Evolutionary conservation across 2,888 invertebrate genomes (phyloP).

Genomic region (Drosophila peninsularis): DNA sequence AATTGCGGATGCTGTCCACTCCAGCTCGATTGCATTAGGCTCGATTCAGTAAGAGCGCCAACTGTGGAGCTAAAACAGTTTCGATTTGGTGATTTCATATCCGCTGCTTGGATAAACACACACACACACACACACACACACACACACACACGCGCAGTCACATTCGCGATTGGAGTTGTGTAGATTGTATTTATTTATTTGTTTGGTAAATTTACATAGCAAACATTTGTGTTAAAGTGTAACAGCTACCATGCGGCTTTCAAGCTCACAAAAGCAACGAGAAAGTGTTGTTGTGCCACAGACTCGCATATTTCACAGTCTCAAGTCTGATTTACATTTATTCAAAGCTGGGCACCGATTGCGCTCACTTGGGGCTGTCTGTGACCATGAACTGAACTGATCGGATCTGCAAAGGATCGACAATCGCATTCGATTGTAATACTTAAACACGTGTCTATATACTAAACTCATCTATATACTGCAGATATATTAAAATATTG

Average conservation of each 20-base stretch:
- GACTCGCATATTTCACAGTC: conserved; percentile 32
- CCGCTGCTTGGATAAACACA: conserved; percentile 21
- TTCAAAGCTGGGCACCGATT: conserved; percentile 19
- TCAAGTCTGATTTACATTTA: conserved; percentile 33
- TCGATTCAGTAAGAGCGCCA: background rate
- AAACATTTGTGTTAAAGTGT: conserved; percentile 31
- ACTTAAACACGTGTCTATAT: too few relatives aligned
- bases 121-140: conserved; percentile 1
- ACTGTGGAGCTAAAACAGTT: background rate
- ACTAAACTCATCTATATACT: too few relatives aligned
- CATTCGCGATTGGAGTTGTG: conserved; percentile 38
- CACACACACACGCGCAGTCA: too few relatives aligned
- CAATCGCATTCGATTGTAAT: too few relatives aligned
- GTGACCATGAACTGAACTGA: background rate
- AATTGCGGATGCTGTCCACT: conserved; percentile 46
- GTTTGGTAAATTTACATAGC: conserved; percentile 37
- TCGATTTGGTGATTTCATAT: conserved; percentile 49
- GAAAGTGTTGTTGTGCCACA: conserved; percentile 48
- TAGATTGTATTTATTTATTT: conserved; percentile 33
- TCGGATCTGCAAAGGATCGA: background rate
- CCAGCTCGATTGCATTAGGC: conserved; percentile 8
- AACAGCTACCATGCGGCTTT: conserved; percentile 29
- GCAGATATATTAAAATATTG: background rate
- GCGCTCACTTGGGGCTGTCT: background rate
- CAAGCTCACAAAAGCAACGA: conserved; percentile 37